Percentiles rank a stretch among this genome's conserved stretches.
Evolutionary conservation across 2,797 vertebrate genomes (phyloP).

Genomic region (Takifugu rubripes): DNA sequence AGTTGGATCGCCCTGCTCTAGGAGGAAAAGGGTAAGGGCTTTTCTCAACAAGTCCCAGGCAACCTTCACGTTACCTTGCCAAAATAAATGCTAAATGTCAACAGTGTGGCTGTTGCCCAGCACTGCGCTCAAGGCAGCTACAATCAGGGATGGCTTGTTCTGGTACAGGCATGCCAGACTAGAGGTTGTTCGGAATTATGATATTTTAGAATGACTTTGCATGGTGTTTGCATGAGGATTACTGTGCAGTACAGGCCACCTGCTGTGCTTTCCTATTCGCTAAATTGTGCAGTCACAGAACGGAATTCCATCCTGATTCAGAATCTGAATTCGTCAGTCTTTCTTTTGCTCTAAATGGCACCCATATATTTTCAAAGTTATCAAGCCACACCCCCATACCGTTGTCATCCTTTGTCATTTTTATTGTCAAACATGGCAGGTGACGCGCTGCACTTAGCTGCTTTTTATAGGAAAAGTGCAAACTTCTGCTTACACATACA

Average conservation of each 20-base stretch:
- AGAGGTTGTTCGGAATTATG: constrained; percentile 54
- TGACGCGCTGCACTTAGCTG: constrained; percentile 63
- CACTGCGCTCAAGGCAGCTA: constrained; percentile 33
- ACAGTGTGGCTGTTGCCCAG: constrained; percentile 50
- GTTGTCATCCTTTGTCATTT: constrained; percentile 13
- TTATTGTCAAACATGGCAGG: constrained; percentile 44
- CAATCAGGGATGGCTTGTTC: constrained; percentile 54
- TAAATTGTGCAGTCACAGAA: constrained; percentile 24
- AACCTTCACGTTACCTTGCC: constrained; percentile 70
- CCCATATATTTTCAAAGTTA: constrained; percentile 52
- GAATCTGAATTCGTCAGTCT: constrained; percentile 30
- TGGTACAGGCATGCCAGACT: constrained; percentile 42
- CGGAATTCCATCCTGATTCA: constrained; percentile 34
- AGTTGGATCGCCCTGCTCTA: not conserved
- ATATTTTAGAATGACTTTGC: constrained; percentile 55
- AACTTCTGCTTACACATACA: constrained; percentile 50
- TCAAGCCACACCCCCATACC: constrained; percentile 46
- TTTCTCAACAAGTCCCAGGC: constrained; percentile 69
- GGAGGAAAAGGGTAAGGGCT: constrained; percentile 6
- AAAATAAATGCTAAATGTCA: constrained; percentile 73
- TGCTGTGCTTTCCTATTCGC: constrained; percentile 42
- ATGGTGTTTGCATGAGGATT: constrained; percentile 58
- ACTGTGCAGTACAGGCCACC: constrained; percentile 54
- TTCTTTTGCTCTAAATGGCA: constrained; percentile 29
- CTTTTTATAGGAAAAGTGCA: constrained; percentile 56